A percentile compares a stretch with the other conserved stretches of the same genome.
phyloP scores from a whole-genome alignment of 1,140 invertebrate species.

The Sycophaga agraensis region DNA sequence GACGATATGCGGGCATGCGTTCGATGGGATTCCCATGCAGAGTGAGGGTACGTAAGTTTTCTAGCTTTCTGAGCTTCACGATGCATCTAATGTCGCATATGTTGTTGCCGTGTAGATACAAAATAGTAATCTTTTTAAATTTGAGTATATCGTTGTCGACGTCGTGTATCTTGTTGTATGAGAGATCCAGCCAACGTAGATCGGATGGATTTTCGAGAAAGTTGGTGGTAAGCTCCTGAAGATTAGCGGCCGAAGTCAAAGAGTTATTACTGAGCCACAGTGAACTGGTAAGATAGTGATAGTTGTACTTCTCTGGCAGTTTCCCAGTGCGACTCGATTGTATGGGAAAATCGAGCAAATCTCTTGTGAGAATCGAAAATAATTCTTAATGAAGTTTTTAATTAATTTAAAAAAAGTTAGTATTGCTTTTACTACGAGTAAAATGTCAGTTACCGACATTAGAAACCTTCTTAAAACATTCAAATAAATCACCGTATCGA shows the following conservation, averaged over 20 bases:
- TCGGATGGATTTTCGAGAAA: slow-evolving; percentile 49
- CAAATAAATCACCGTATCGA: no score
- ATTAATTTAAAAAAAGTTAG: no score
- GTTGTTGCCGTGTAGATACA: slow-evolving; percentile 60
- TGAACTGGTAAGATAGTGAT: slow-evolving; percentile 55
- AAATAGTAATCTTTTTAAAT: slow-evolving; percentile 49
- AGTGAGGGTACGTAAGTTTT: slow-evolving; percentile 55
- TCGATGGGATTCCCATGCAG: slow-evolving; percentile 62
- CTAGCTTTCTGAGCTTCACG: slow-evolving; percentile 49
- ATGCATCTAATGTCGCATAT: slow-evolving; percentile 53
- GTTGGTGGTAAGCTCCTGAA: slow-evolving; percentile 47
- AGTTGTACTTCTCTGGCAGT: slow-evolving; percentile 43
- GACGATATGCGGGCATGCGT: slow-evolving; percentile 51
- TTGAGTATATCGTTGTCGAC: slow-evolving; percentile 51
- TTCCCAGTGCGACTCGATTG: slow-evolving; percentile 45
- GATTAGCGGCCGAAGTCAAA: slow-evolving; percentile 45
- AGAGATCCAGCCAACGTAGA: slow-evolving; percentile 60
- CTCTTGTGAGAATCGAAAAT: slow-evolving; percentile 36
- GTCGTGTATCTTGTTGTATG: slow-evolving; percentile 56
- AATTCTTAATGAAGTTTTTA: background rate
- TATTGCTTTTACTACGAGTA: no score
- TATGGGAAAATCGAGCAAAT: slow-evolving; percentile 37
- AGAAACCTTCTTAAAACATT: no score
- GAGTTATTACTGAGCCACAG: slow-evolving; percentile 62
- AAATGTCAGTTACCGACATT: no score